Percentiles rank a stretch among this genome's conserved stretches.
Conservation (phyloP, 2,113 vertebrate species). For the Empidonax traillii region DNA sequence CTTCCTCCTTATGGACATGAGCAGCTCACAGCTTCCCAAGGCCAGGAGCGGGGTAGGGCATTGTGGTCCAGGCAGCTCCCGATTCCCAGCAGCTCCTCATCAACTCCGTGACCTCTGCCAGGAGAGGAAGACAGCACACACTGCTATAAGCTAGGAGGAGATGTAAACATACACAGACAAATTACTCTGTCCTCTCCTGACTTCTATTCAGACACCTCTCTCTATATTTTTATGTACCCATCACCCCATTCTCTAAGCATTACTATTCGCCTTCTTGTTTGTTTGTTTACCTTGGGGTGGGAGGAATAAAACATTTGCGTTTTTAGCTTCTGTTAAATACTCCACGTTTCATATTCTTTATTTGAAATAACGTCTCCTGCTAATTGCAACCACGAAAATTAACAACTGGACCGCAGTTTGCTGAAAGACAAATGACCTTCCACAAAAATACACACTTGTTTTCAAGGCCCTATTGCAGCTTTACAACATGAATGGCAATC, state of each 20-base stretch:
- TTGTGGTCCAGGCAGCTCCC: constrained; percentile 79
- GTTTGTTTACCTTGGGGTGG: neutral
- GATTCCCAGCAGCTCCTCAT: constrained; percentile 72
- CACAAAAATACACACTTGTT: fast-evolving
- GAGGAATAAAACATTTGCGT: neutral
- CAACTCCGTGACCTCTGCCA: constrained; percentile 72
- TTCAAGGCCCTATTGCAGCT: neutral
- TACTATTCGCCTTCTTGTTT: neutral
- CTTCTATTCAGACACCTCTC: neutral
- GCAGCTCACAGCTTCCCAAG: constrained; percentile 88
- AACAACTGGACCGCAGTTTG: neutral
- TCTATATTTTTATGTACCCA: neutral
- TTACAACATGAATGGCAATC: neutral
- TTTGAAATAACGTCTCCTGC: constrained; percentile 40
- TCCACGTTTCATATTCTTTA: neutral
- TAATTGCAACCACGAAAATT: constrained; percentile 13
- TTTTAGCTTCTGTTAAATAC: neutral
- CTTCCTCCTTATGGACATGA: constrained; percentile 90
- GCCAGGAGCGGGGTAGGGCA: constrained; percentile 77
- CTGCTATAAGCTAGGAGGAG: neutral
- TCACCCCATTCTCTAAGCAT: neutral
- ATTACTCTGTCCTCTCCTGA: neutral
- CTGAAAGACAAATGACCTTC: neutral
- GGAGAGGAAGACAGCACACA: neutral
- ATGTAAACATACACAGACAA: neutral